Evolutionary conservation across 2,888 invertebrate species (phyloP).

Genomic region (Gisinianus flammeolus): DNA sequence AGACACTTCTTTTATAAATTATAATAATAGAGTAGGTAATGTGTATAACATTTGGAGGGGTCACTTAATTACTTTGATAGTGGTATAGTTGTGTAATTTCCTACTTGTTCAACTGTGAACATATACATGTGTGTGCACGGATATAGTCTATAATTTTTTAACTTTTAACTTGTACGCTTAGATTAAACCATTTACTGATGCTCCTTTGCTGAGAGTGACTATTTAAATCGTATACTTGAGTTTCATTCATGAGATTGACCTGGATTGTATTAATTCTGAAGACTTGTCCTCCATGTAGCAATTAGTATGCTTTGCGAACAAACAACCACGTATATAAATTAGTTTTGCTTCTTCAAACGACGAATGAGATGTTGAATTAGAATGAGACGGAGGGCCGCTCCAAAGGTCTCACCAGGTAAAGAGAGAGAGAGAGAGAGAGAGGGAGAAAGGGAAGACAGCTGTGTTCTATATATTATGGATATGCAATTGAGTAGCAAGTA

Average conservation of each 20-base stretch:
- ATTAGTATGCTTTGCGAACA: too few relatives aligned
- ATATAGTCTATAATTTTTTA: too few relatives aligned
- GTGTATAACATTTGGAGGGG: too few relatives aligned
- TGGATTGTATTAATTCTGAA: neutral
- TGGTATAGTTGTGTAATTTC: too few relatives aligned
- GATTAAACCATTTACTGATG: too few relatives aligned
- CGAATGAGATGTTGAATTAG: neutral
- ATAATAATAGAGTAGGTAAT: too few relatives aligned
- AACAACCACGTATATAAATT: neutral
- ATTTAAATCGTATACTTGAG: slow-evolving; percentile 36
- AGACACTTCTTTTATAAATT: too few relatives aligned
- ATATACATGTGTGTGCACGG: too few relatives aligned
- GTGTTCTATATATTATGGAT: neutral
- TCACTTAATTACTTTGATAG: neutral
- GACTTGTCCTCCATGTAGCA: too few relatives aligned
- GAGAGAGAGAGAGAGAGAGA: neutral
- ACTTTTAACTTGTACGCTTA: too few relatives aligned
- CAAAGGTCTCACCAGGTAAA: neutral
- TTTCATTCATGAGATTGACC: slow-evolving; percentile 28
- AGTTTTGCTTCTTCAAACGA: neutral
- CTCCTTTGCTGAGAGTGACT: slow-evolving; percentile 15
- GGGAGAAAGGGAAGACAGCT: neutral
- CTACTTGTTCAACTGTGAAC: too few relatives aligned
- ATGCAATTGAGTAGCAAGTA: neutral
- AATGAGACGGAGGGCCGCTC: too few relatives aligned